These are phyloP conservation scores for Myotis pilosus DNA, from an alignment of 2,797 vertebrate species.

Conservation along the genomic window DNA sequence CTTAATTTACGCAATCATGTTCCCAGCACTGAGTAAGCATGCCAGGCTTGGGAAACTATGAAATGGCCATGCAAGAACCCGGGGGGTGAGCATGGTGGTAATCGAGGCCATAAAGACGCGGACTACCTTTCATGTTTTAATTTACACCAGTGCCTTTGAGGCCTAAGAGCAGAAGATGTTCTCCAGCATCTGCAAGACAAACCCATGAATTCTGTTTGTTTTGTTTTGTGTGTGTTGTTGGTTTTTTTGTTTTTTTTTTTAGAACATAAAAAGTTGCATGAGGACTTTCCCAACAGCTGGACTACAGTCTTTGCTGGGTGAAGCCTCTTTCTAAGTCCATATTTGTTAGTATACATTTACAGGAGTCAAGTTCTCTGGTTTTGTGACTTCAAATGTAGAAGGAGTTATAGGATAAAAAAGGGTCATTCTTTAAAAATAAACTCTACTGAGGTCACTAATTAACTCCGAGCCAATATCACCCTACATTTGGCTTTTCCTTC, in stretches of 20 bases:
- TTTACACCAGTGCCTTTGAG: conserved; percentile 58
- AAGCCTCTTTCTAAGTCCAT: not conserved
- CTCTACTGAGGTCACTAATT: not conserved
- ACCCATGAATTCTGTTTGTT: conserved; percentile 55
- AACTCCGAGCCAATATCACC: not conserved
- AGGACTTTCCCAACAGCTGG: conserved; percentile 68
- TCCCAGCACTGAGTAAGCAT: conserved; percentile 6
- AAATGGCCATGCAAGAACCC: not conserved
- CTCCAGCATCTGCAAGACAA: conserved; percentile 59
- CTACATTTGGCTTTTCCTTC: not conserved
- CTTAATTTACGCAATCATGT: conserved; percentile 58
- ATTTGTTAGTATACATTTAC: not conserved
- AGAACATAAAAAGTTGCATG: conserved; percentile 51
- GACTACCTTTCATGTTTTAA: conserved; percentile 75
- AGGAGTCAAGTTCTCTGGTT: not conserved
- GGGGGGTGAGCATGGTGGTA: not conserved
- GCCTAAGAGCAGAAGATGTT: conserved; percentile 60
- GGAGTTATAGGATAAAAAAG: not conserved
- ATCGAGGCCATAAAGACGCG: not conserved
- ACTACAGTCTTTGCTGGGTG: conserved; percentile 45
- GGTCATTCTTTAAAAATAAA: conserved; percentile 7
- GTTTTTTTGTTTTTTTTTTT: not conserved
- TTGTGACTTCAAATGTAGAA: conserved; percentile 25
- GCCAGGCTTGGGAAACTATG: conserved; percentile 24
- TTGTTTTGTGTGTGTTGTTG: not conserved